Evolutionary conservation across 2,797 vertebrate species (phyloP), one percentile per base, ranked within the genome.

Genomic region (Protosalanx chinensis): DNA sequence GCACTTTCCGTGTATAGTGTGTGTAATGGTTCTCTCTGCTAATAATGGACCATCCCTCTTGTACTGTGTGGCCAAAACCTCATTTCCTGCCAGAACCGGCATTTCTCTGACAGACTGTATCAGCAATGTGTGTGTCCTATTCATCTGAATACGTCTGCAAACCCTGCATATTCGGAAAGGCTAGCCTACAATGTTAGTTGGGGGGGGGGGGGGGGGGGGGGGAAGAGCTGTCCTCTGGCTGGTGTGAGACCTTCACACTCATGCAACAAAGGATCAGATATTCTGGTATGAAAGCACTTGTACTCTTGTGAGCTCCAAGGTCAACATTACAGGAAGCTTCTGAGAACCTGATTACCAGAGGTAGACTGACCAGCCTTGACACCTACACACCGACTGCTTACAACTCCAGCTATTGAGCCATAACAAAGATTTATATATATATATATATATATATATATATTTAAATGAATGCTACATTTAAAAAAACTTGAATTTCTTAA

Each of bases 1-100:
- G 61, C 77, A 82, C 86, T 86, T 76, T 33, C 29, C 72, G 64
- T 62, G 23, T 68, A 60, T 61, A 41, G 75, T 73, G 73, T 79
- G 73, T 68, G 65, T 79, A 79, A 81, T 82, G 67, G 81, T 64
- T 37, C 70, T 64, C 69, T 68, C 61, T 66, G 49, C 66, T 77
- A 74, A 69, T 68, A 61, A 58, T 68, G 68, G 49, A 71, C n/a
- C 32, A 51, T 23, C 13, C n/a, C 12, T 23, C 20, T 23, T 23
- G 64, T 37, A 49, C 57, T 5, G 20, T 1, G 41, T 46, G 3
- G 41, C 41, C 41, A 12, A 46, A 3, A 12, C 13, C 41, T 8
- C 41, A 12, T 46, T 12, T 8, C 41, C 13, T 12, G 13, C 10
- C 30, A 35, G 61, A 30, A 63, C 3, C 3, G 5, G 30, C 29